Evolutionary conservation across 35 echinoderm and acorn worm species (phyloP), one percentile per base, ranked within the genome.

Genomic region (Heliocidaris tuberculata): DNA sequence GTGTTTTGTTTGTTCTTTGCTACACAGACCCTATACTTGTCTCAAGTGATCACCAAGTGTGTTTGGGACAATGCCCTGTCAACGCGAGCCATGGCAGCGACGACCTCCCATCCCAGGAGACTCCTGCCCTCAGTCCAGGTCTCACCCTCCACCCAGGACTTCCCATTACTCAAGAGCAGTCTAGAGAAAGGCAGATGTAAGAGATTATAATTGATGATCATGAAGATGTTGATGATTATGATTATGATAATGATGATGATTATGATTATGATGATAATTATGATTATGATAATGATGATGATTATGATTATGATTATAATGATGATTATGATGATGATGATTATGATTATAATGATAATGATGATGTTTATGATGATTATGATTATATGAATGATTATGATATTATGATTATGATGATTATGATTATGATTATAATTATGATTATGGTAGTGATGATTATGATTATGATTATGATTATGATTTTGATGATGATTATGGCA

Each of bases 41-140:
- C 95, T 78, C 95, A 96, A 94, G 97, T 97, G 6, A 94, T 97
- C 85, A 97, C 97, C 24, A 97, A 96, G 92, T 97, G 95, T 32
- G 94, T 96, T 35, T 97, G 97, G 97, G 94, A 90, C 32, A 96
- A 96, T 94, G 97, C 97, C 11, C 50, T 97, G 12, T 97, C 97
- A 0, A 97, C 86, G 31, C 92, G 95, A 70, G 94, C 95, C 47
- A 94, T 97, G 85, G 87, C 85, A 17, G 92, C 94, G 49, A 97
- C 94, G 9, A 96, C 94, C 12, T 85, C 59, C 30, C 93, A 96
- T 54, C 48, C 95, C 59, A 31, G 95, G 31, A 65, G 85, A 48
- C 47, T 86, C 30, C 93, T 88, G 85, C 85, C 86, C 88, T 17
- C 92, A 42, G 91, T 93, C 91, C 91, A 93, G 8, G 50, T 93